These are phyloP conservation scores for Sinocyclocheilus maitianheensis DNA, from an alignment of 2,113 vertebrate genomes.

Conservation along the genomic window DNA sequence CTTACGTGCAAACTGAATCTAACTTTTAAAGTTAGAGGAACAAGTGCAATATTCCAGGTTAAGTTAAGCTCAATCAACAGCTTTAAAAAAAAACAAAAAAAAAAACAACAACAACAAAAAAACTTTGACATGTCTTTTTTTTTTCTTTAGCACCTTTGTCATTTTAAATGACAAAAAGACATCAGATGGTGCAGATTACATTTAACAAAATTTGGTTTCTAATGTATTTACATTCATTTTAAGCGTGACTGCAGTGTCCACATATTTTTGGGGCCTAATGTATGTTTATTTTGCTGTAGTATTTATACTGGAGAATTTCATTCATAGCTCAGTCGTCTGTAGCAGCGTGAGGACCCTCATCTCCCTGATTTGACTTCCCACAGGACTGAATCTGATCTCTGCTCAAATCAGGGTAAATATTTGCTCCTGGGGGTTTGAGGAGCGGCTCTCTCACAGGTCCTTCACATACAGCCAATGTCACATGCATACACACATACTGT, in stretches of 20 bases:
- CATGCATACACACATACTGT: background rate
- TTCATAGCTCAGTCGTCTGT: background rate
- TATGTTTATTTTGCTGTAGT: background rate
- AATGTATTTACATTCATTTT: background rate
- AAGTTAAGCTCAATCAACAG: too few relatives aligned
- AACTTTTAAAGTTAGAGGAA: too few relatives aligned
- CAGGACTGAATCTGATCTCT: slow-evolving; percentile 43
- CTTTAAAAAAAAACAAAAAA: too few relatives aligned
- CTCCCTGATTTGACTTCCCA: slow-evolving; percentile 34
- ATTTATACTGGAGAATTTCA: background rate
- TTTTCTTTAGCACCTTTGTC: too few relatives aligned
- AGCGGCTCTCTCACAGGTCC: slow-evolving; percentile 8
- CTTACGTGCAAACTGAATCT: too few relatives aligned
- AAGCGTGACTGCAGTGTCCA: background rate
- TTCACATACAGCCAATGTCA: background rate
- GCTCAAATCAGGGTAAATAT: slow-evolving; percentile 55
- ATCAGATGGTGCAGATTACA: background rate
- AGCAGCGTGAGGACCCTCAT: background rate
- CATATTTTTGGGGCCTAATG: background rate
- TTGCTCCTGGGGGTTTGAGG: slow-evolving; percentile 34
- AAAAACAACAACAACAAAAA: too few relatives aligned
- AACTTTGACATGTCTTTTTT: too few relatives aligned
- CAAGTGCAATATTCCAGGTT: too few relatives aligned
- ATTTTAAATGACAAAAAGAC: too few relatives aligned
- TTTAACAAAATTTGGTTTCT: background rate